Percentiles rank a stretch among this genome's conserved stretches.
phyloP scores from a whole-genome alignment of 1,140 invertebrate genomes.

The Drosophila eugracilis region DNA sequence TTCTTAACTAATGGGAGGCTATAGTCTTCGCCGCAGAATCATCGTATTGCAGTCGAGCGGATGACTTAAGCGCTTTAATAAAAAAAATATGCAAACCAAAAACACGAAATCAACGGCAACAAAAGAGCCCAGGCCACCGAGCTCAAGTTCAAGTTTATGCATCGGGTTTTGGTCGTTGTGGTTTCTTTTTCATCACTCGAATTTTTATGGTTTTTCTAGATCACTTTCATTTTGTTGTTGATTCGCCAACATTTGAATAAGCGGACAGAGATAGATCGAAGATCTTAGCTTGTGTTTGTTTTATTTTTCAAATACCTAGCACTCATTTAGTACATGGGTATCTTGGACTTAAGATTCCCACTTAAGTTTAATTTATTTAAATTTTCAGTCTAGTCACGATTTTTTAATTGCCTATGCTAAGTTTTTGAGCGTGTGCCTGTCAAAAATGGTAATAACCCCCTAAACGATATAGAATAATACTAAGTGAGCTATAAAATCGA shows the following conservation, averaged over 20 bases:
- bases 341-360: neutral
- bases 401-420: neutral
- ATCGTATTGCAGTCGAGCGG: constrained; percentile 31
- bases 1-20: constrained; percentile 25
- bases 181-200: constrained; percentile 12
- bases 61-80: constrained; percentile 37
- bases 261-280: constrained; percentile 24
- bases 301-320: constrained; percentile 10
- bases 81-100: constrained; percentile 53
- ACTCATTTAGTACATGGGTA: neutral
- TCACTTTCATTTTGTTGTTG: constrained; percentile 63
- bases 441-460: neutral
- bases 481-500: neutral
- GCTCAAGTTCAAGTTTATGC: constrained; percentile 59
- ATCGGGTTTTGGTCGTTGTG: constrained; percentile 20
- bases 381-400: constrained; percentile 2
- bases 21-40: constrained; percentile 17
- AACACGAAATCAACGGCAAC: constrained; percentile 38
- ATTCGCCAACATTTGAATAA: constrained; percentile 30
- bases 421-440: neutral
- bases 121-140: constrained; percentile 44
- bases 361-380: neutral
- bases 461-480: neutral
- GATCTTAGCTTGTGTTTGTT: constrained; percentile 5
- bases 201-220: constrained; percentile 58